Evolutionary conservation across 2,888 invertebrate genomes (phyloP).

Genomic region (Ichneumoninae sp.): DNA sequence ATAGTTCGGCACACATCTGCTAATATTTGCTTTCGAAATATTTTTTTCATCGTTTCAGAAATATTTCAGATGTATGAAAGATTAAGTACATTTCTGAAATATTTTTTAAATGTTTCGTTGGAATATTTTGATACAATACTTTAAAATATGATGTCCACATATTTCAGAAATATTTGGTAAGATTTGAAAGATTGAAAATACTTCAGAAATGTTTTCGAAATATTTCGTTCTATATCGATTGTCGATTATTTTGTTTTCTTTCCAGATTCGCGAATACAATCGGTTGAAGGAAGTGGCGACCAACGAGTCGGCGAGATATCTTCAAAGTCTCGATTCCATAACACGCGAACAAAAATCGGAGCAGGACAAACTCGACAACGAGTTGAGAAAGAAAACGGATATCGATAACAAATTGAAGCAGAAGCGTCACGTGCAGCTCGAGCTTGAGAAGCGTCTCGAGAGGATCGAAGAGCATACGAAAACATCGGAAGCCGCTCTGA

Average conservation of each 20-base stretch:
- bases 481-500: conserved; percentile 94
- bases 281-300: conserved; percentile 98
- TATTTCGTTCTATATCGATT: not conserved
- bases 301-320: conserved; percentile 95
- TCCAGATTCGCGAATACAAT: conserved; percentile 95
- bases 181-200: too few relatives aligned
- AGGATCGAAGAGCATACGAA: conserved; percentile 97
- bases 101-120: too few relatives aligned
- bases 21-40: too few relatives aligned
- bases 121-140: too few relatives aligned
- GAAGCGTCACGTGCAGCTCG: conserved; percentile 96
- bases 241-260: conserved; percentile 5
- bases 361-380: conserved; percentile 96
- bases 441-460: conserved; percentile 96
- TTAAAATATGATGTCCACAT: too few relatives aligned
- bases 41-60: too few relatives aligned
- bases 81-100: too few relatives aligned
- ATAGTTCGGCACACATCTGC: too few relatives aligned
- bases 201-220: too few relatives aligned
- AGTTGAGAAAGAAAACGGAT: conserved; percentile 92
- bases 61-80: too few relatives aligned
- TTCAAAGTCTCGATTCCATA: conserved; percentile 97
- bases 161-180: too few relatives aligned
- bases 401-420: conserved; percentile 95
- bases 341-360: conserved; percentile 97